Evolutionary conservation across 2,113 vertebrate genomes (phyloP), one percentile per base, ranked within the genome.

Genomic region (Chloropsis cyanopogon): DNA sequence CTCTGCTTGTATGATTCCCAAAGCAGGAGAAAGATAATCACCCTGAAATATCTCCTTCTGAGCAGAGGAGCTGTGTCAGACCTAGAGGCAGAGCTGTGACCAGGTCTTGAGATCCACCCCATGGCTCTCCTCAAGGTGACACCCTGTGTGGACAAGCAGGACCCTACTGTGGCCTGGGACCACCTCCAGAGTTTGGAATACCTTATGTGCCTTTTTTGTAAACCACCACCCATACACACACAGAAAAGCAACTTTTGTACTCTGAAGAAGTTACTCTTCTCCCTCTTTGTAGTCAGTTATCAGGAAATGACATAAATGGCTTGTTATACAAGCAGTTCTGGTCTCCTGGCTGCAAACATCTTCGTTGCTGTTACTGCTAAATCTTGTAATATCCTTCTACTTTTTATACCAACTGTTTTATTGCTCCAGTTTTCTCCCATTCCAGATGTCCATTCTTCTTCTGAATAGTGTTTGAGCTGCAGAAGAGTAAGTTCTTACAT

Each of bases 121-220:
- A 6, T 11, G 5, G 6, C 1, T 49, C 15, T 35, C 19, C 12
- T 56, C 3, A 4, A n/a, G 14, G 41, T 12, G 24, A 50, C 14
- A 33, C 10, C 19, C 24, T 44, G 16, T 47, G 37, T 25, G 29
- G 25, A 37, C 31, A 71, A 49, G 18, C 11, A 80, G 56, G 35
- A 52, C 29, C 4, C 9, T 5, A 4, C 1, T 1, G 0, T 37
- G 33, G 20, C 33, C 64, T 72, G 72, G 25, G 33, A 63, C 7
- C 24, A 53, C 8, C 31, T 25, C 11, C 12, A 35, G 10, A 29
- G 5, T 63, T 39, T 85, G 47, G 12, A 69, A 18, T 10, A 31
- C 28, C 5, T 35, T 46, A 15, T 21, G 2, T 42, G 21, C 37
- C 21, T 63, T 11, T 22, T 66, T 52, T 37, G 12, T 64, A 54